Base-by-base conservation (phyloP, 2,113 vertebrate genomes). In the Osmerus eperlanus region DNA sequence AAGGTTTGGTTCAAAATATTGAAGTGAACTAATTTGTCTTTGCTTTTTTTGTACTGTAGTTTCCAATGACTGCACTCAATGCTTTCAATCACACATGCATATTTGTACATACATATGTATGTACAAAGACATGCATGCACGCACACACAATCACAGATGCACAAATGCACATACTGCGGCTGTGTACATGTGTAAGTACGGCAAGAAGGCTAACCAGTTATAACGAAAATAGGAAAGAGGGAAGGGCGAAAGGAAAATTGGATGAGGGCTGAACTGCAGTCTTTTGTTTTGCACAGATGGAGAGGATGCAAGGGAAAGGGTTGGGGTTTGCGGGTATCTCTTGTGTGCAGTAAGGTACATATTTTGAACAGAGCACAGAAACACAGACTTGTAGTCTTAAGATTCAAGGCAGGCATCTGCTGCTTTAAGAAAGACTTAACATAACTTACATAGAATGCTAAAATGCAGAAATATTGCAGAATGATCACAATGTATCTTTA, bases 221-320 rank as follows among this genome's bases (percentile, higher is more conserved):
- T 6, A 36, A 36, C 0, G 32, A 36, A 36, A 5, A 36, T 36
- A 36, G 4, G 32, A 36, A 67, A 67, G 71, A 28, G 41, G 19
- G 18, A 29, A 65, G 65, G 25, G 19, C 21, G 56, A 72, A 65
- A 32, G 19, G 65, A 47, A 15, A 11, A 32, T 47, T 5, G 32
- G 64, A n/a, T 9, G 23, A 19, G 56, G 62, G 64, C 61, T 36
- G 53, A 53, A 70, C 58, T 73, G 78, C 78, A 59, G 75, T 77
- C 72, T 70, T 82, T 83, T 83, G 81, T 77, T 79, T 79, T 65
- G 36, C 77, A 68, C 72, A 78, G 70, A 78, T 66, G 70, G 66
- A 78, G 67, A 70, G 67, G 7, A 47, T 47, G 73, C 72, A 47
- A 53, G 67, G 36, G 62, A 15, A 64, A 59, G n/a, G 11, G 58